Evolutionary conservation across 30 jellyfish, hydroid and myxozoan species (phyloP).

Genomic region (Clytia hemisphaerica): DNA sequence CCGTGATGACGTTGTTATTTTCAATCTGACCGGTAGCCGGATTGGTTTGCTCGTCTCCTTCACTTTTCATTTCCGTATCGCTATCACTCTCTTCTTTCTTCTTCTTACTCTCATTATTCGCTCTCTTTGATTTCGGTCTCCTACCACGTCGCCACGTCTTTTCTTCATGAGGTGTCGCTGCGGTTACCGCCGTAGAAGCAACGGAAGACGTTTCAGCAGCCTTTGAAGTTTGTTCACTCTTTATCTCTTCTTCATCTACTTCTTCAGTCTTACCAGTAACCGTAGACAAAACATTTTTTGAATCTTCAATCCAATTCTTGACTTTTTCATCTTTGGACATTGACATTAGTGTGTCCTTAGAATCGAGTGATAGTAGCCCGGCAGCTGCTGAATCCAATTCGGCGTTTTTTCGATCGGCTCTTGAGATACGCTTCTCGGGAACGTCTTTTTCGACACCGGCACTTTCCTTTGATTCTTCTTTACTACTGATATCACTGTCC

Average conservation of each 20-base stretch:
- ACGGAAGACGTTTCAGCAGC: slow-evolving; percentile 42
- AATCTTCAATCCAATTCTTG: slow-evolving; percentile 45
- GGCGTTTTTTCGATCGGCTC: background rate
- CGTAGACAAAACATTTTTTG: slow-evolving; percentile 6
- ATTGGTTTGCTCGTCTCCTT: slow-evolving; percentile 1
- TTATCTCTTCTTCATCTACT: slow-evolving; percentile 1
- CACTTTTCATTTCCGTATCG: slow-evolving; percentile 16
- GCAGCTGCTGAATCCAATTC: background rate
- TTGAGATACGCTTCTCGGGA: slow-evolving; percentile 9
- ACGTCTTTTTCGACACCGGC: background rate
- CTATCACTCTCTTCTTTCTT: slow-evolving; percentile 19
- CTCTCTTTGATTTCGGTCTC: background rate
- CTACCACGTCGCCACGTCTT: slow-evolving; percentile 20
- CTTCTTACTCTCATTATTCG: slow-evolving; percentile 2
- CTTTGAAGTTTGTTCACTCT: slow-evolving; percentile 27
- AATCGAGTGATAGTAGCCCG: background rate
- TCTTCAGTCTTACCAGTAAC: background rate
- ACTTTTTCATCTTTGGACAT: slow-evolving; percentile 26
- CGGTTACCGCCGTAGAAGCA: slow-evolving; percentile 8
- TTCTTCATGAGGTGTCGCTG: slow-evolving; percentile 20
- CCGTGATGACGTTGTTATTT: slow-evolving; percentile 23
- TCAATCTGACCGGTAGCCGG: background rate
- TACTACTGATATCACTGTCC: slow-evolving; percentile 27
- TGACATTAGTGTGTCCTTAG: background rate
- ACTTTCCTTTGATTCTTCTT: slow-evolving; percentile 14